phyloP scores from a whole-genome alignment of 2,113 vertebrate species.

The Spea bombifrons region DNA sequence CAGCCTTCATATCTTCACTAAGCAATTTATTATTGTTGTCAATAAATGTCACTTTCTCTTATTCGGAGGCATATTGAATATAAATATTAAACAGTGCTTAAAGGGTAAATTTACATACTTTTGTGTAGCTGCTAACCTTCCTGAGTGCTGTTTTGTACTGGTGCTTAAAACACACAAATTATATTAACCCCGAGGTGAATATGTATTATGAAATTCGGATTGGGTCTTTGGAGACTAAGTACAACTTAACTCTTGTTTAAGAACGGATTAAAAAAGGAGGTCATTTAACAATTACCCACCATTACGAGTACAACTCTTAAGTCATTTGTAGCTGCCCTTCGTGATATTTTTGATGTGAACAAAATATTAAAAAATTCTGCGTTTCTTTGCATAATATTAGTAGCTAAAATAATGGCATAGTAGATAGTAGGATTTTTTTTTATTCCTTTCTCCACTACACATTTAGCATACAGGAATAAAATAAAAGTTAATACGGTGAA shows the following conservation, averaged over 20 bases:
- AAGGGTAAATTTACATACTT: constrained; percentile 47
- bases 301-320: constrained; percentile 2
- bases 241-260: neutral
- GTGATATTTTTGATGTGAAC: neutral
- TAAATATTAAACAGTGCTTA: constrained; percentile 46
- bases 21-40: constrained; percentile 38
- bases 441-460: too few relatives aligned
- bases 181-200: constrained; percentile 28
- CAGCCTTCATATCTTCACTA: constrained; percentile 5
- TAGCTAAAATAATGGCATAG: too few relatives aligned
- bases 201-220: constrained; percentile 14
- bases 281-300: constrained; percentile 4
- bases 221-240: neutral
- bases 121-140: constrained; percentile 31
- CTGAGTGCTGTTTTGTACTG: constrained; percentile 5
- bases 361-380: too few relatives aligned
- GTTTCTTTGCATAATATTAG: too few relatives aligned
- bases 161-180: constrained; percentile 16
- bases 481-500: too few relatives aligned
- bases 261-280: constrained; percentile 4
- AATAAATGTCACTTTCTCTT: constrained; percentile 41
- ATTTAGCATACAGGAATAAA: too few relatives aligned
- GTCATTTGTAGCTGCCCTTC: neutral
- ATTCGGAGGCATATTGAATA: constrained; percentile 16
- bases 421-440: too few relatives aligned